Evolutionary conservation across 2,113 vertebrate genomes (phyloP).

Genomic region (Gymnogyps californianus): DNA sequence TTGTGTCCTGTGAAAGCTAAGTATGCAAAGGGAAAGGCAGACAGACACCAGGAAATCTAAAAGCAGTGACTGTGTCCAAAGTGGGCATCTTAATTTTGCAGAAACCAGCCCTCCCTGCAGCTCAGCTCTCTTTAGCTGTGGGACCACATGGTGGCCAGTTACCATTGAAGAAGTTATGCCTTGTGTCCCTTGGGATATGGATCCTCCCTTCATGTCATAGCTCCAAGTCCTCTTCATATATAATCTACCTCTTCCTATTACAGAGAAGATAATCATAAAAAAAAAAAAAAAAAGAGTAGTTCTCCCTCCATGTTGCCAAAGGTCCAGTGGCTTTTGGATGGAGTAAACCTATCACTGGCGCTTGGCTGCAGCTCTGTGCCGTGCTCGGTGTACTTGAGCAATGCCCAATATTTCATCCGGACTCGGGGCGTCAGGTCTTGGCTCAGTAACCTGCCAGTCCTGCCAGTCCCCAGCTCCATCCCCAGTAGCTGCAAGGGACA

Average conservation of each 20-base stretch:
- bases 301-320: background rate
- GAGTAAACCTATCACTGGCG: background rate
- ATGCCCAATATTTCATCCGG: background rate
- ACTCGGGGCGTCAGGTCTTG: fast-evolving
- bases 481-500: background rate
- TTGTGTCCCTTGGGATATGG: background rate
- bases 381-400: background rate
- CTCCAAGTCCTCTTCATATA: background rate
- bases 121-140: background rate
- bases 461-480: background rate
- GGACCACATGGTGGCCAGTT: background rate
- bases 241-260: background rate
- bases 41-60: background rate
- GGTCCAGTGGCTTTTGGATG: background rate
- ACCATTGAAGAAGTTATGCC: background rate
- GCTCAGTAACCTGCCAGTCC: background rate
- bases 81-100: background rate
- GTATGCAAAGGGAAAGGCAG: background rate
- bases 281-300: background rate
- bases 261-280: background rate
- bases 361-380: background rate
- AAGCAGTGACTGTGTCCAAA: background rate
- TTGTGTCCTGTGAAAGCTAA: background rate
- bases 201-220: background rate
- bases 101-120: background rate